A percentile compares a stretch with the other conserved stretches of the same genome.
These are phyloP conservation scores for Falco naumanni DNA, from an alignment of 2,797 vertebrate species.

Conservation along the genomic window DNA sequence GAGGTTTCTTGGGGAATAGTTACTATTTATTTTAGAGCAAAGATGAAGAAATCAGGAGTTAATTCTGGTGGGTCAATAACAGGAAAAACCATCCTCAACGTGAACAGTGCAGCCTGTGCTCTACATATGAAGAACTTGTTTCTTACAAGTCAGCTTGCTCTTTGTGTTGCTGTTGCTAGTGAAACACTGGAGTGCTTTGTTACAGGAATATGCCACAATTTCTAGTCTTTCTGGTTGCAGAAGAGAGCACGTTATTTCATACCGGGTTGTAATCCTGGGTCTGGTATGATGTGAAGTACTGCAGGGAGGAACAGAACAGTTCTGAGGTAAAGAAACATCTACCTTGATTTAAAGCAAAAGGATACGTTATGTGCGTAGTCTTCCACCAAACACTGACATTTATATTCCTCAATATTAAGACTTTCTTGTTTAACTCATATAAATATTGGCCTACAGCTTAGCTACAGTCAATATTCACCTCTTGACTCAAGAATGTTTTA, in stretches of 20 bases:
- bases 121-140: not conserved
- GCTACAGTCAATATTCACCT: slow-evolving; percentile 20
- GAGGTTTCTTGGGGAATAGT: not conserved
- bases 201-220: not conserved
- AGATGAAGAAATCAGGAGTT: not conserved
- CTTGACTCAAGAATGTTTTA: slow-evolving; percentile 46
- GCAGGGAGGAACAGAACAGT: not conserved
- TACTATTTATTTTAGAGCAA: not conserved
- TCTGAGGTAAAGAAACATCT: slow-evolving; percentile 24
- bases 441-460: slow-evolving; percentile 60
- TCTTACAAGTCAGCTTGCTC: not conserved
- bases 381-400: slow-evolving; percentile 11
- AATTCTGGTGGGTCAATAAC: not conserved
- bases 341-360: not conserved
- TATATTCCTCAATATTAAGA: not conserved
- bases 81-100: not conserved
- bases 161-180: not conserved
- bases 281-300: not conserved
- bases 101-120: not conserved
- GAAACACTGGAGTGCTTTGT: not conserved
- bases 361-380: not conserved
- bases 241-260: not conserved
- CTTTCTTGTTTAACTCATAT: slow-evolving; percentile 41
- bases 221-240: not conserved
- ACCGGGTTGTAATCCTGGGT: not conserved